Evolutionary conservation across 2,797 vertebrate genomes (phyloP).

Genomic region (Microctenopoma steveboyesi): DNA sequence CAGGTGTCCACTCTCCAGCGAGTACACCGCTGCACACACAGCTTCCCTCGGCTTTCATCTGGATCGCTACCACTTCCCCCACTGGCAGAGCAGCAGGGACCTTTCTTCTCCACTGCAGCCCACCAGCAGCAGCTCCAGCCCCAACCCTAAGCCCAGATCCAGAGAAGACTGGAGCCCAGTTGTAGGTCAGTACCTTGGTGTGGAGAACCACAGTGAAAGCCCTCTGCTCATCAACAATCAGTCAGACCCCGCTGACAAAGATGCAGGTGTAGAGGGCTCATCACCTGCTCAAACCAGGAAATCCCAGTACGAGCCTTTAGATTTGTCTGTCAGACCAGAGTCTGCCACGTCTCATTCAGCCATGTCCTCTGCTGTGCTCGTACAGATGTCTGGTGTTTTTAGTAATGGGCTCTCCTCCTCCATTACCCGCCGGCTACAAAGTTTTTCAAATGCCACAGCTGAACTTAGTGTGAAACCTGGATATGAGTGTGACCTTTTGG

Average conservation of each 20-base stretch:
- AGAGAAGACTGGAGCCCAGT: conserved; percentile 83
- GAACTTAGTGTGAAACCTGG: conserved; percentile 58
- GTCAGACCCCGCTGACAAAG: conserved; percentile 75
- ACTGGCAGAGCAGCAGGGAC: conserved; percentile 87
- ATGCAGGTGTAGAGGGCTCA: conserved; percentile 63
- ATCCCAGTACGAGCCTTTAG: conserved; percentile 92
- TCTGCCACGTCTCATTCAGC: conserved; percentile 66
- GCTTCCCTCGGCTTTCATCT: conserved; percentile 91
- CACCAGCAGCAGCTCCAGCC: conserved; percentile 76
- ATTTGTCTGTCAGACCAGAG: conserved; percentile 91
- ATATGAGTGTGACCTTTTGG: conserved; percentile 85
- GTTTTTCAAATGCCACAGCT: conserved; percentile 55
- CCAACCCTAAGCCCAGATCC: conserved; percentile 76
- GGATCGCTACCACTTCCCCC: conserved; percentile 89
- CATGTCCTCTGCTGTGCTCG: conserved; percentile 65
- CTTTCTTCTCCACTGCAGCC: conserved; percentile 81
- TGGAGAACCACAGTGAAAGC: conserved; percentile 82
- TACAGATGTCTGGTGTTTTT: conserved; percentile 78
- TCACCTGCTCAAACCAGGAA: conserved; percentile 82
- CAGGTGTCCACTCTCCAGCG: conserved; percentile 90
- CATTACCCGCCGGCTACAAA: conserved; percentile 57
- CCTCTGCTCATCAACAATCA: conserved; percentile 60
- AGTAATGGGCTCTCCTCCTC: conserved; percentile 76
- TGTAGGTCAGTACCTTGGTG: conserved; percentile 84
- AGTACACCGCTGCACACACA: conserved; percentile 89